Conservation (phyloP, 2,888 invertebrate species). For the Nematopogon swammerdamellus region DNA sequence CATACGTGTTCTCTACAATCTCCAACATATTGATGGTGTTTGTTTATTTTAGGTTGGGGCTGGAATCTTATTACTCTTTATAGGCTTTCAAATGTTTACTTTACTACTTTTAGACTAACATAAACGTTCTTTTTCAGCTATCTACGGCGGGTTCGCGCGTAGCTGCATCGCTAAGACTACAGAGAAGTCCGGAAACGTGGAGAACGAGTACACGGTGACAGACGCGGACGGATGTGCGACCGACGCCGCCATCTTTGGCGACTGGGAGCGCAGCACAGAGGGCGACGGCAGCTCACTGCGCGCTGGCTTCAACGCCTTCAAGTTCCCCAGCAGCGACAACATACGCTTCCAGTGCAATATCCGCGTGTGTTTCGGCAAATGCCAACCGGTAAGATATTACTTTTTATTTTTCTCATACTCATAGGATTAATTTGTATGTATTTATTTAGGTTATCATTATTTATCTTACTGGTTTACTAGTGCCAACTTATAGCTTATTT, state of each 20-base stretch:
- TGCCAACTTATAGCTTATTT: too few species aligned
- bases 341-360: constrained; percentile 95
- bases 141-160: constrained; percentile 91
- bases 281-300: constrained; percentile 80
- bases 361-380: constrained; percentile 91
- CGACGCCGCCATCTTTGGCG: constrained; percentile 88
- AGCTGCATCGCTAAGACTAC: constrained; percentile 92
- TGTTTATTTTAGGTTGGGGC: too few species aligned
- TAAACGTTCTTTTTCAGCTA: constrained; percentile 66
- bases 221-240: constrained; percentile 94
- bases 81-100: too few species aligned
- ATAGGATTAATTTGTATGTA: too few species aligned
- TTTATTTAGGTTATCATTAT: too few species aligned
- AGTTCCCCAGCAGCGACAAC: constrained; percentile 92
- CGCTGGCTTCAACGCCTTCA: constrained; percentile 91
- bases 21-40: too few species aligned
- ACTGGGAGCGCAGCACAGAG: constrained; percentile 88
- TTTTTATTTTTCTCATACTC: neutral
- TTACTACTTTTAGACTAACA: too few species aligned
- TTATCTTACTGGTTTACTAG: too few species aligned
- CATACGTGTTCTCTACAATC: too few species aligned
- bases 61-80: too few species aligned
- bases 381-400: constrained; percentile 77
- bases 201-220: constrained; percentile 89
- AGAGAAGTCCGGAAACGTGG: constrained; percentile 71